phyloP scores from a whole-genome alignment of 2,113 vertebrate genomes.

The Tragelaphus buxtoni region DNA sequence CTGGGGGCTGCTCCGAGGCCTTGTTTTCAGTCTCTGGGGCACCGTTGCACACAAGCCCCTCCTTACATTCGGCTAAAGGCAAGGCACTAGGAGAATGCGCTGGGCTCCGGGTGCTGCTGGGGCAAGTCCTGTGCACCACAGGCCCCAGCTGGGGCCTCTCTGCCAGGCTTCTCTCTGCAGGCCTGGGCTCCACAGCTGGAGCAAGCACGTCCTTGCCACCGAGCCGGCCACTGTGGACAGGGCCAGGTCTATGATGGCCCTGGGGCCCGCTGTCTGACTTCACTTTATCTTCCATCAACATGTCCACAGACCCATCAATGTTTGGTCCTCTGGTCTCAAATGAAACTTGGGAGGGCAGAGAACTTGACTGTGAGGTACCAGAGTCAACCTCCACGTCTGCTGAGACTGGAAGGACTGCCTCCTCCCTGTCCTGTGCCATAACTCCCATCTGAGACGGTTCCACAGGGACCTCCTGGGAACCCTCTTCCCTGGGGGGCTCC shows the following conservation, averaged over 20 bases:
- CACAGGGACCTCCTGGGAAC: conserved; percentile 14
- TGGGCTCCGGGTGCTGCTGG: conserved; percentile 74
- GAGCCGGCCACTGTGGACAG: conserved; percentile 25
- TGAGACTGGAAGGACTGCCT: not conserved
- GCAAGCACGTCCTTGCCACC: conserved; percentile 65
- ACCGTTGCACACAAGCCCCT: conserved; percentile 85
- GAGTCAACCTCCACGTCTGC: conserved; percentile 58
- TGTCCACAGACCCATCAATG: conserved; percentile 89
- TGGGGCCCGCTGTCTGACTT: conserved; percentile 70
- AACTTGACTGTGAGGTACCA: conserved; percentile 53
- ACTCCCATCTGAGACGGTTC: conserved; percentile 58
- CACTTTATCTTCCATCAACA: conserved; percentile 86
- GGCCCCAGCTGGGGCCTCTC: conserved; percentile 75
- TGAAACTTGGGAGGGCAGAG: conserved; percentile 55
- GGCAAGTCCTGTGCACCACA: conserved; percentile 84
- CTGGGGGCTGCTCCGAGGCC: conserved; percentile 56
- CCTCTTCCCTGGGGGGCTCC: conserved; percentile 49
- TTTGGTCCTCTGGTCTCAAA: conserved; percentile 80
- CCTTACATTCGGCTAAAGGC: conserved; percentile 83
- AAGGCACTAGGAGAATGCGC: conserved; percentile 90
- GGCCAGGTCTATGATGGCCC: conserved; percentile 55
- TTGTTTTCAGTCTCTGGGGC: conserved; percentile 83
- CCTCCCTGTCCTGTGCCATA: not conserved
- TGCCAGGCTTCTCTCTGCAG: conserved; percentile 66
- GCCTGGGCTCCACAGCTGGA: conserved; percentile 70